Evolutionary conservation across 2,113 vertebrate species (phyloP).

Genomic region (Centropus bengalensis): DNA sequence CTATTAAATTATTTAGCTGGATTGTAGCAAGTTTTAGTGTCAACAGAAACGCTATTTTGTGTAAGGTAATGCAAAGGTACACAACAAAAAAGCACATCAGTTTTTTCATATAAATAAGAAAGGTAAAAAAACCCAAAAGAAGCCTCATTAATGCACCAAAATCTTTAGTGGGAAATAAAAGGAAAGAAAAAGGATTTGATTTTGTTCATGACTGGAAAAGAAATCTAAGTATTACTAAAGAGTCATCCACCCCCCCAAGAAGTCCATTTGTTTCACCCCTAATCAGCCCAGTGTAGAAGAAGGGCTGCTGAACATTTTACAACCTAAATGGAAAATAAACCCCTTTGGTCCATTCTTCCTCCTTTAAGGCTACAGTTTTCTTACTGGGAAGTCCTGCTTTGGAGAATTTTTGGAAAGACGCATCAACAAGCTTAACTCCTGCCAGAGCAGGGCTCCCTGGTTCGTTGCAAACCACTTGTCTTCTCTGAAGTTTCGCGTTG

Average conservation of each 20-base stretch:
- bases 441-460: not conserved
- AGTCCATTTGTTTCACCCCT: not conserved
- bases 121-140: not conserved
- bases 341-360: not conserved
- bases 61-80: not conserved
- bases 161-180: not conserved
- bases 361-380: not conserved
- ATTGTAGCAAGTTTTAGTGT: not conserved
- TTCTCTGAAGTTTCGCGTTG: not conserved
- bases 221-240: not conserved
- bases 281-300: not conserved
- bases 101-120: not conserved
- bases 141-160: not conserved
- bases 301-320: not conserved
- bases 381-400: not conserved
- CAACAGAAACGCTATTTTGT: not conserved
- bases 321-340: not conserved
- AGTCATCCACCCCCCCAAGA: not conserved
- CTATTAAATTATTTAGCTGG: not conserved
- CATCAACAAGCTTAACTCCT: not conserved
- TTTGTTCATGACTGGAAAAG: not conserved
- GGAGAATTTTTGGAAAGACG: not conserved
- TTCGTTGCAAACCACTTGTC: not conserved
- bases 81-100: not conserved
- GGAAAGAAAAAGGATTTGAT: not conserved